Evolutionary conservation across 2,113 vertebrate species (phyloP), one percentile per base, ranked within the genome.

Genomic region (Catharus fuscescens): DNA sequence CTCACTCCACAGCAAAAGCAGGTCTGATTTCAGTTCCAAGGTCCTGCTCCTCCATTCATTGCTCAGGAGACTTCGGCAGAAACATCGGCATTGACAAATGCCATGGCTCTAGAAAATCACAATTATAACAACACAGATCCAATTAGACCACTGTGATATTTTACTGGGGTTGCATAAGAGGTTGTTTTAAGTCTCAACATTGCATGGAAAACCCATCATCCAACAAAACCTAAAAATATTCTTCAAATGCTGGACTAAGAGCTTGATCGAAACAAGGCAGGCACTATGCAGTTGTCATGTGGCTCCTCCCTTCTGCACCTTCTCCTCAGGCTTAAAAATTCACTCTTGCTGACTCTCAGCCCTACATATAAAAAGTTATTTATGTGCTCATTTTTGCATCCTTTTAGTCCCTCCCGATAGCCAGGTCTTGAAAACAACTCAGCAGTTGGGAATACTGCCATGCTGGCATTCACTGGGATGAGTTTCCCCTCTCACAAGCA

Each of bases 211-310:
- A 92, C 38, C 1, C 12, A 80, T 29, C 10, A 83, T 48, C 10
- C 8, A 24, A 21, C 25, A 77, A 54, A 72, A 60, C 8, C 18
- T 10, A 45, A 34, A 38, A 36, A 34, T 44, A 59, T 66, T 93
- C 19, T 80, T 66, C 32, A 70, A 56, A 71, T 66, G 34, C 29
- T 80, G 47, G 78, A 44, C 76, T 52, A 60, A 34, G 11, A 16
- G 13, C 52, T 94, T 88, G 74, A 86, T 54, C 79, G 83, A 92
- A 95, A 59, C 42, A 92, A 85, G 74, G 54, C 59, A 89, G 28
- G 66, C 38, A 64, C 28, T 1, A 2, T 76, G 66, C 12, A 83
- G 59, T 47, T 6, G 0, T 85, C 21, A 31, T 29, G 53, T 1
- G 0, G 59, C 59, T 96, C 62, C 81, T 92, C 78, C 70, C 44